A percentile compares a stretch with the other conserved stretches of the same genome.
These are phyloP conservation scores for Altica lythri DNA, from an alignment of 2,888 invertebrate genomes.

Conservation along the genomic window DNA sequence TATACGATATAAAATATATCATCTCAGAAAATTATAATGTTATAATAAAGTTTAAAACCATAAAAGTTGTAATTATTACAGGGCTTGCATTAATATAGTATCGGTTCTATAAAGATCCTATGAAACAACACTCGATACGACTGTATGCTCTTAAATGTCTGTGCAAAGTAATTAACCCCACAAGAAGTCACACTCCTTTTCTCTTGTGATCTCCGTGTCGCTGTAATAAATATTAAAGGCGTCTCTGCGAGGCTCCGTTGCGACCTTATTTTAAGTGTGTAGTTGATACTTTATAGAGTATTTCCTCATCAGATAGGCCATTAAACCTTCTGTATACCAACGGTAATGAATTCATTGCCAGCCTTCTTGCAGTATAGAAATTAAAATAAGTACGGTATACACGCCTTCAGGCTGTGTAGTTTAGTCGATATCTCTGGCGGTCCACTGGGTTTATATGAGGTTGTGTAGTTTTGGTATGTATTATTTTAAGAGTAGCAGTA, in stretches of 20 bases:
- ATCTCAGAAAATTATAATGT: too few species aligned
- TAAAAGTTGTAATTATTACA: too few species aligned
- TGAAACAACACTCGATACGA: too few species aligned
- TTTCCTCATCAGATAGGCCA: slow-evolving; percentile 45
- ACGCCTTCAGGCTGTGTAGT: not conserved
- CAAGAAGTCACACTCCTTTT: not conserved
- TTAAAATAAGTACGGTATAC: slow-evolving; percentile 29
- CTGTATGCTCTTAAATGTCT: too few species aligned
- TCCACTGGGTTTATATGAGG: too few species aligned
- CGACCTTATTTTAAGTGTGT: slow-evolving; percentile 25
- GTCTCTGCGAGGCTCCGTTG: slow-evolving; percentile 6
- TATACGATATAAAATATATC: too few species aligned
- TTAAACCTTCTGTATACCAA: slow-evolving; percentile 40
- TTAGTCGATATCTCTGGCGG: too few species aligned
- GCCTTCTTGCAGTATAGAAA: slow-evolving; percentile 38
- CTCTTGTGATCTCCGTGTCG: slow-evolving; percentile 6
- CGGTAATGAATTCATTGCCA: slow-evolving; percentile 41
- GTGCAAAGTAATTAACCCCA: not conserved
- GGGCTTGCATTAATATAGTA: too few species aligned
- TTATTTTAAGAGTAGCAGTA: too few species aligned
- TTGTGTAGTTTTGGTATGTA: too few species aligned
- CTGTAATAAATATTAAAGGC: slow-evolving; percentile 29
- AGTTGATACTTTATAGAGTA: slow-evolving; percentile 36
- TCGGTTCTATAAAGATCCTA: too few species aligned
- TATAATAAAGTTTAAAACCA: too few species aligned